Conservation (phyloP, 2,113 vertebrate species). For the Zingel zingel region DNA sequence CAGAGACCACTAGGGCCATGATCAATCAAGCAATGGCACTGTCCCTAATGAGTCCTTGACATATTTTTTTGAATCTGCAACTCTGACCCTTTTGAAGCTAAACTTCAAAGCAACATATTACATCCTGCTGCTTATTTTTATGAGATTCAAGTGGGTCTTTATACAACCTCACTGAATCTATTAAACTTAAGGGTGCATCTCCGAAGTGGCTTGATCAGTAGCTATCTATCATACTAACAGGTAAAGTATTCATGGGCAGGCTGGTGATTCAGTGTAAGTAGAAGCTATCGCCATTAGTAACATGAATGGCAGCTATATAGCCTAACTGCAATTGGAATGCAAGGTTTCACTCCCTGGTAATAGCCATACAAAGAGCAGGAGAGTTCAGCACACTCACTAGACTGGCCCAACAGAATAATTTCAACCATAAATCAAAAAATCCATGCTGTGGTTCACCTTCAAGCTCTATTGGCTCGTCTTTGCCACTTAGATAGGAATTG, state of each 20-base stretch:
- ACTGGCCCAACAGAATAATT: conserved; percentile 69
- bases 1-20: background rate
- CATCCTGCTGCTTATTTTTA: background rate
- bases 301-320: conserved; percentile 71
- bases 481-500: conserved; percentile 55
- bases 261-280: conserved; percentile 44
- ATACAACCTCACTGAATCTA: conserved; percentile 8
- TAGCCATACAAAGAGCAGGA: conserved; percentile 64
- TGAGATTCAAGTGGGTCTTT: conserved; percentile 14
- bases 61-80: background rate
- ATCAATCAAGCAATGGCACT: background rate
- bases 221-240: conserved; percentile 67
- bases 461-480: conserved; percentile 61
- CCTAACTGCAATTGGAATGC: conserved; percentile 70
- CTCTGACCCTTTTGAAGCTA: background rate
- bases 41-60: background rate
- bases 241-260: conserved; percentile 36
- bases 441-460: conserved; percentile 66
- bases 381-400: conserved; percentile 55
- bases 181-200: conserved; percentile 32
- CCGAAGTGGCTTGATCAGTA: conserved; percentile 51
- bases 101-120: background rate
- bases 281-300: conserved; percentile 65
- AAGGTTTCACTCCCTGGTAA: conserved; percentile 68
- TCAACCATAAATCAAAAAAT: conserved; percentile 75